Evolutionary conservation across 2,888 invertebrate species (phyloP).

Genomic region (Brachynemurus nebulosus): DNA sequence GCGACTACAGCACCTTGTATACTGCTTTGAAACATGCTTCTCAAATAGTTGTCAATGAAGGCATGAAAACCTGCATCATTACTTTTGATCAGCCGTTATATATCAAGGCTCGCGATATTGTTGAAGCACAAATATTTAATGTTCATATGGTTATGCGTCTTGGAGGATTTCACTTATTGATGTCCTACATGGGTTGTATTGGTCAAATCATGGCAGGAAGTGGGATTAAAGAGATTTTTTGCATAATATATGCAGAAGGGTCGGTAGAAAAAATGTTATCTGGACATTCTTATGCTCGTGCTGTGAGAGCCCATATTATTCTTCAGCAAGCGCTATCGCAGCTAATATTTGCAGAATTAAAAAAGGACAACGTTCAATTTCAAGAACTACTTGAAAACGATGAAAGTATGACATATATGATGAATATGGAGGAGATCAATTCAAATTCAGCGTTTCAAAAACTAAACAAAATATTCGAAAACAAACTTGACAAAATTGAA

Average conservation of each 20-base stretch:
- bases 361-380: not conserved
- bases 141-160: conserved; percentile 17
- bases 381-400: not conserved
- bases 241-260: conserved; percentile 20
- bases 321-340: conserved; percentile 20
- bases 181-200: conserved; percentile 25
- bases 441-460: not conserved
- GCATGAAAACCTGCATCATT: conserved; percentile 15
- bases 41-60: conserved; percentile 13
- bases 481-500: not conserved
- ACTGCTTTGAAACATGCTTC: conserved; percentile 20
- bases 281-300: conserved; percentile 23
- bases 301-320: conserved; percentile 20
- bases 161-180: conserved; percentile 24
- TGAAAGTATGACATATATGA: not conserved
- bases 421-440: not conserved
- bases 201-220: conserved; percentile 26
- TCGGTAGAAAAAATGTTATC: conserved; percentile 22
- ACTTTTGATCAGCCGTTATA: conserved; percentile 23
- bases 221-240: conserved; percentile 20
- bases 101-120: conserved; percentile 21
- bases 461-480: not conserved
- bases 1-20: conserved; percentile 21
- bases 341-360: conserved; percentile 15
- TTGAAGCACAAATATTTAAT: conserved; percentile 13